Conservation (phyloP, 2,797 vertebrate genomes). For the Typhlichthys subterraneus region DNA sequence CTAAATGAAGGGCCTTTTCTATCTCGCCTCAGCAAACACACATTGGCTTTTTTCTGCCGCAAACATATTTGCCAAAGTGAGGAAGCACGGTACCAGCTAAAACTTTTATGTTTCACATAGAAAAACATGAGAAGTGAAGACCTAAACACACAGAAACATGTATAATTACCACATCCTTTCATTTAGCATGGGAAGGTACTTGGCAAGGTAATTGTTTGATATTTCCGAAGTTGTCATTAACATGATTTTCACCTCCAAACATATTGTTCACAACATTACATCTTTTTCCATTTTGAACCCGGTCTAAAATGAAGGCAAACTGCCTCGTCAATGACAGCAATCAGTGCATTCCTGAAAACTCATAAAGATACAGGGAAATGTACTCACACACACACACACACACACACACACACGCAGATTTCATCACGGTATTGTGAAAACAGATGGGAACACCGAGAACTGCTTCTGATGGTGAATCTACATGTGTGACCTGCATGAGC, state of each 20-base stretch:
- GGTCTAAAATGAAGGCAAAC: constrained; percentile 22
- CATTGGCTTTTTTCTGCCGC: constrained; percentile 61
- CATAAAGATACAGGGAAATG: constrained; percentile 16
- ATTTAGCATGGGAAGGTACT: constrained; percentile 6
- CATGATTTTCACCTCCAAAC: neutral
- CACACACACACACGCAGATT: constrained; percentile 9
- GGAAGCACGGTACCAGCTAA: constrained; percentile 6
- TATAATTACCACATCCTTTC: constrained; percentile 32
- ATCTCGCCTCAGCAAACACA: constrained; percentile 66
- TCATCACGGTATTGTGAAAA: constrained; percentile 58
- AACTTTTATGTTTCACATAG: too few species aligned
- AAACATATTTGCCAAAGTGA: constrained; percentile 58
- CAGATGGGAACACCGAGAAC: constrained; percentile 49
- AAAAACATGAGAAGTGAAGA: too few species aligned
- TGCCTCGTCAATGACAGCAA: constrained; percentile 38
- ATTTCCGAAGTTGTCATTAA: too few species aligned
- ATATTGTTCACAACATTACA: constrained; percentile 25
- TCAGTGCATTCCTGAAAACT: constrained; percentile 49
- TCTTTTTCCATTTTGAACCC: constrained; percentile 28
- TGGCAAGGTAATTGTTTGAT: too few species aligned
- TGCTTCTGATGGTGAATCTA: constrained; percentile 39
- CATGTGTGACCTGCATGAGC: constrained; percentile 54
- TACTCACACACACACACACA: constrained; percentile 8
- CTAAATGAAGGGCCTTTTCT: constrained; percentile 76
- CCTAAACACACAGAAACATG: too few species aligned